Base-by-base conservation (phyloP, 2,113 vertebrate genomes). In the Semnornis frantzii region DNA sequence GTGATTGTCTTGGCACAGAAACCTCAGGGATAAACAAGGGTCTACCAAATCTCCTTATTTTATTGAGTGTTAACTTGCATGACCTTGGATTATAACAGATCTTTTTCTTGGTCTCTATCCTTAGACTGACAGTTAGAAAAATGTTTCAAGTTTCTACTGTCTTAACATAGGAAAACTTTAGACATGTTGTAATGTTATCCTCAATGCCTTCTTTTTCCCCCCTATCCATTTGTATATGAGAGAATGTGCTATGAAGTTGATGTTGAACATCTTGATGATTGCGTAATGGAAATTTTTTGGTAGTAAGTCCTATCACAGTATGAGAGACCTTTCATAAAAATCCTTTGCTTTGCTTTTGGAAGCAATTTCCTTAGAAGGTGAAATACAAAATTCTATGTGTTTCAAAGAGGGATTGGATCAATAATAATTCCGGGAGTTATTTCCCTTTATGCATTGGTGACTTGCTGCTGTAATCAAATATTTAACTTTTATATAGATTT, bases 401-500 rank as follows among this genome's bases (percentile, higher is more conserved):
- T 39, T 39, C 37, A 96, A 97, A 96, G 85, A 92, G 94, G n/a
- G 15, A 60, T 78, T 94, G 3, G 94, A 96, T 85, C 97, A 97
- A 97, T 91, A 90, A 64, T 83, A 24, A 82, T 94, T 77, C 63
- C 37, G 85, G 80, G 70, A 83, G 30, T 80, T 77, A 30, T 71
- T 95, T 84, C 74, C 54, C 73, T 2, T 90, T 54, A 62, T 79
- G 89, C 96, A 96, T 68, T 96, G 96, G 87, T 97, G 93, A 95
- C 96, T 97, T 97, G 97, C 95, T 96, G 95, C 97, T 98, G 93
- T 96, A 94, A 95, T 95, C 33, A 95, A 91, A 74, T 92, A 92
- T 90, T 91, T 65, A 91, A 90, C 30, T 94, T 94, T 80, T 94
- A 76, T 89, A 92, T 50, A 23, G 65, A n/a, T 39, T 3, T 5